Base-by-base conservation (phyloP, 2,113 vertebrate species). In the Triplophysa siluroides region DNA sequence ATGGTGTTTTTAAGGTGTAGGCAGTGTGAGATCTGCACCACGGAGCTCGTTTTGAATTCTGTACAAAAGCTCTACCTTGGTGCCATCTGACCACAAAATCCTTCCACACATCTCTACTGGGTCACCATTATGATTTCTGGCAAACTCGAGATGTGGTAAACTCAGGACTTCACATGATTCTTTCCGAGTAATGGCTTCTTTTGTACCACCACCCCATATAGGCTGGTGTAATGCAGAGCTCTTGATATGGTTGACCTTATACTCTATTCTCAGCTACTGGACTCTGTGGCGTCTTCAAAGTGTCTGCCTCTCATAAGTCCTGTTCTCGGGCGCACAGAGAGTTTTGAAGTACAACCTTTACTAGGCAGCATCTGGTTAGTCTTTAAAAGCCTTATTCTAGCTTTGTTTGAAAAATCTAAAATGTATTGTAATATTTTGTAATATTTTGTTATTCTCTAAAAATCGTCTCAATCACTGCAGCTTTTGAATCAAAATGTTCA, bases 31-130 rank as follows among this genome's bases (percentile, higher is more conserved):
- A 63, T 33, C 8, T 54, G 62, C 45, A 66, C 75, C 24, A 63
- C 24, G 11, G 18, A 58, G 21, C 7, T 58, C 19, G 23, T 19
- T 65, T 65, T 77, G 75, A 77, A 64, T 76, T 47, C 60, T 43
- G 61, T 61, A 62, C 72, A 61, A 76, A 76, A 63, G 58, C 75
- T 54, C 62, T 64, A 65, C 74, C 60, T 76, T 50, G 60, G 73
- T 64, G 14, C 26, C 56, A 61, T 61, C 41, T 76, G 41, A 76
- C 60, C 73, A 76, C 43, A 76, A 52, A 65, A 64, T 38, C 24
- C 33, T 21, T 65, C 16, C 61, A 9, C 9, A 63, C 23, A 29
- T 63, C 23, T 13, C 61, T 24, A 29, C 45, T 52, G 23, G 24
- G 45, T 65, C 61, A 21, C 61, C 24, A 54, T 38, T 64, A 65